Evolutionary conservation across 1,140 invertebrate genomes (phyloP), one percentile per base, ranked within the genome.

Genomic region (Drosophila tropicalis): DNA sequence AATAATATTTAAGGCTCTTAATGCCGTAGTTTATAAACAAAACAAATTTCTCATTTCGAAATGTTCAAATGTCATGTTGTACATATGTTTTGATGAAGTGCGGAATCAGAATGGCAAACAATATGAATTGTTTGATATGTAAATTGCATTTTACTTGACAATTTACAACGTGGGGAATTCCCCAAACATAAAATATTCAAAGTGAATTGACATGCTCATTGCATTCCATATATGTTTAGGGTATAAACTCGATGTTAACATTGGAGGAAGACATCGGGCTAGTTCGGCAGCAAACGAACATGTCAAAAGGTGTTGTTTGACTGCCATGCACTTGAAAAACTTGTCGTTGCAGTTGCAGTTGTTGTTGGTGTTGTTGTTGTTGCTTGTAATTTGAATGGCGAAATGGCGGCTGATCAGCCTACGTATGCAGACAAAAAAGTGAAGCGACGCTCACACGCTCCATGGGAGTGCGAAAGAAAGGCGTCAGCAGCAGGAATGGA

Each of bases 281-380:
- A 55, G 40, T 61, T 61, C 67, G 66, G 77, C 73, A 85, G 70
- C 78, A 64, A 66, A 68, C 69, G 62, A 79, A 70, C 79, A 71
- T 87, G 79, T 87, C 83, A 87, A 83, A 83, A 86, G 83, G 83
- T 87, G 83, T 86, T 83, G 82, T 76, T 77, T 76, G 76, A 75
- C 81, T 76, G 76, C 79, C 36, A 65, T 81, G 79, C 83, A 86
- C 79, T 87, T 86, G 83, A 87, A 86, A 86, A 87, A 86, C 83
- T 75, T 76, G 83, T 87, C 67, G 67, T 55, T 57, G 79, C 40
- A 34, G 69, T 34, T 64, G 79, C 56, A 40, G 47, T 47, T 72
- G 71, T 25, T 62, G 64, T 41, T 56, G 55, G 19, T 47, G 62
- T 34, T 67, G 72, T 44, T 67, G 70, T 13, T 65, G 76, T 41